A percentile compares a stretch with the other conserved stretches of the same genome.
Conservation (phyloP, 2,888 invertebrate genomes). For the Tineola bisselliella region DNA sequence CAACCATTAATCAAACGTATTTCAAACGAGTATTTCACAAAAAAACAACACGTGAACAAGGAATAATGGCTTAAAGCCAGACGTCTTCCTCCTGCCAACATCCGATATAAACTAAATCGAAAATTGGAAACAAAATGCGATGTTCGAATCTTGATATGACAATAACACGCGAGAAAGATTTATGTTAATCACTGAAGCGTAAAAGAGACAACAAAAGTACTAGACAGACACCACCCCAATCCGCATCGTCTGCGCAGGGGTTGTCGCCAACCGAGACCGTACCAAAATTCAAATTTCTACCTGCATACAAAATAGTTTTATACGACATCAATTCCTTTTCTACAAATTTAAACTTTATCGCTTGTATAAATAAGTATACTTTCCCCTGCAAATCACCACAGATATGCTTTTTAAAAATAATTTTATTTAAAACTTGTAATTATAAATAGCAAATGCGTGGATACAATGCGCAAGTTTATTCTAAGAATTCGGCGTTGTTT, state of each 20-base stretch:
- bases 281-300: slow-evolving; percentile 55
- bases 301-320: slow-evolving; percentile 37
- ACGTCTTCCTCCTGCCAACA: slow-evolving; percentile 61
- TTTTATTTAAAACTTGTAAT: slow-evolving; percentile 45
- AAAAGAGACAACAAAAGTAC: slow-evolving; percentile 36
- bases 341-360: slow-evolving; percentile 39
- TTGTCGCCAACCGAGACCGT: slow-evolving; percentile 61
- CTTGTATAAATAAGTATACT: not conserved
- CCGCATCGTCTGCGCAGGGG: slow-evolving; percentile 53
- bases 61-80: slow-evolving; percentile 48
- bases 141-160: slow-evolving; percentile 65
- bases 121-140: slow-evolving; percentile 67
- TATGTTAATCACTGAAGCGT: slow-evolving; percentile 30
- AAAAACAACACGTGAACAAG: slow-evolving; percentile 41
- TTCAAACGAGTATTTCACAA: not conserved
- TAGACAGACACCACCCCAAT: slow-evolving; percentile 58
- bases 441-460: slow-evolving; percentile 62
- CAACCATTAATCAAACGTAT: not conserved
- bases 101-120: slow-evolving; percentile 67
- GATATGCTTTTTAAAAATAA: slow-evolving; percentile 30
- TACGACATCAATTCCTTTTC: slow-evolving; percentile 22
- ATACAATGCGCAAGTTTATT: slow-evolving; percentile 60
- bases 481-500: slow-evolving; percentile 50
- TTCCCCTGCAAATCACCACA: slow-evolving; percentile 3
- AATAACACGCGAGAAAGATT: slow-evolving; percentile 63